Evolutionary conservation across 2,888 invertebrate species (phyloP), one percentile per base, ranked within the genome.

Genomic region (Hipparchia semele): DNA sequence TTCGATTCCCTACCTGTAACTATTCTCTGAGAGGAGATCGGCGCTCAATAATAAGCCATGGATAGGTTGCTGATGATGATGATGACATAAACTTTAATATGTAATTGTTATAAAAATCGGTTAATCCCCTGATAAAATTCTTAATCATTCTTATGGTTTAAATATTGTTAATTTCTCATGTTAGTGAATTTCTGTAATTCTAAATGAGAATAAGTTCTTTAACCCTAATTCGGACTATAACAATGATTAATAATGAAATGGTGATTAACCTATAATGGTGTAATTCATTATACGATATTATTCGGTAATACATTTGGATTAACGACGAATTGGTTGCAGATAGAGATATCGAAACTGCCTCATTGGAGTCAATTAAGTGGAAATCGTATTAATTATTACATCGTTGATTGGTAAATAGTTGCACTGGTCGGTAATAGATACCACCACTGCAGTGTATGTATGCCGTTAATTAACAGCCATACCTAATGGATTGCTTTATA

Each of bases 51-150:
- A 5, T 39, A 5, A 39, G 39, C 39, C 39, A 5, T 39, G 2
- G 39, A 39, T 39, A 39, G 39, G 2, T 39, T 39, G 39, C 39
- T 39, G 39, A 39, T 39, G 39, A 39, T 39, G 39, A 39, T 39
- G 39, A 39, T 39, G 39, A 89, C 88, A 89, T 87, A 88, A 86
- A 87, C 88, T 88, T 89, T 89, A 90, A 90, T 90, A 85, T 85
- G 87, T 87, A 84, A 89, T 86, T 86, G 89, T 86, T 87, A 89
- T 90, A 88, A 89, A 82, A 89, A 84, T 85, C 86, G 79, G 84
- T 84, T 83, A 84, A 82, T 81, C 82, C 86, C 86, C 75, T 72
- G 72, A 78, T 77, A 73, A 71, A 54, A 68, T 66, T 61, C 33
- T 69, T 58, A 71, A 23, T 23, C 23, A 23, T 23, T 23, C 23